A percentile compares a stretch with the other conserved stretches of the same genome.
These are phyloP conservation scores for Hormaphis cornu DNA, from an alignment of 1,140 invertebrate genomes.

Conservation along the genomic window DNA sequence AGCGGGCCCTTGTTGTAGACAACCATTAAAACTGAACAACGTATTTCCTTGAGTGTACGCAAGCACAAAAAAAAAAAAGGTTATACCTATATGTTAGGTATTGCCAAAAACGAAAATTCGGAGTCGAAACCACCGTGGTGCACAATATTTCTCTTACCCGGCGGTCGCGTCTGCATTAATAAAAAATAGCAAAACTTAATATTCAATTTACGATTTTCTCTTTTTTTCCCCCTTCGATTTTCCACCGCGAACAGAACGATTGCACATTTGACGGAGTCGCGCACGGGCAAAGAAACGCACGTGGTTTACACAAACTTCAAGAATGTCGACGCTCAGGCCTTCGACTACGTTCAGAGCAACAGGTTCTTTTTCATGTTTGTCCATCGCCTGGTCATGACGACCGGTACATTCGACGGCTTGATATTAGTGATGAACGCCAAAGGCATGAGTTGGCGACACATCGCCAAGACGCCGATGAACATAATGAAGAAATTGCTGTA, in stretches of 20 bases:
- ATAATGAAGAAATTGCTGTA: not conserved
- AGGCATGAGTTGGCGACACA: not conserved
- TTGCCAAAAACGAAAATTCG: too few relatives aligned
- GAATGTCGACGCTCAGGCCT: not conserved
- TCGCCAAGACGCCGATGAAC: constrained; percentile 10
- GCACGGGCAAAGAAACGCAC: not conserved
- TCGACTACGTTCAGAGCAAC: not conserved
- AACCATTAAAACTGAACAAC: too few relatives aligned
- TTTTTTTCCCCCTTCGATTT: not conserved
- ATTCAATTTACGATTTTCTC: too few relatives aligned
- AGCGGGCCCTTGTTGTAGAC: too few relatives aligned
- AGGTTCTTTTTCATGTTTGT: constrained; percentile 14
- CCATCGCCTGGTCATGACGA: not conserved
- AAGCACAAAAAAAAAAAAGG: too few relatives aligned
- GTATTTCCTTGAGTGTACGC: too few relatives aligned
- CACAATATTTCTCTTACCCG: too few relatives aligned
- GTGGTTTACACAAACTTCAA: constrained; percentile 9
- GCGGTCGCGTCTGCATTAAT: too few relatives aligned
- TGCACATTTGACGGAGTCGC: not conserved
- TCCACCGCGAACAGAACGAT: not conserved
- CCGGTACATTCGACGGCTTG: not conserved
- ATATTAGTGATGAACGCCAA: not conserved
- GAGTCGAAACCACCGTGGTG: too few relatives aligned
- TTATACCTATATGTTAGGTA: too few relatives aligned
- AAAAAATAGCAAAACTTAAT: too few relatives aligned